Percentiles rank a stretch among this genome's conserved stretches.
Conservation (phyloP, 1,140 invertebrate genomes). For the Leptonema lineaticorne region DNA sequence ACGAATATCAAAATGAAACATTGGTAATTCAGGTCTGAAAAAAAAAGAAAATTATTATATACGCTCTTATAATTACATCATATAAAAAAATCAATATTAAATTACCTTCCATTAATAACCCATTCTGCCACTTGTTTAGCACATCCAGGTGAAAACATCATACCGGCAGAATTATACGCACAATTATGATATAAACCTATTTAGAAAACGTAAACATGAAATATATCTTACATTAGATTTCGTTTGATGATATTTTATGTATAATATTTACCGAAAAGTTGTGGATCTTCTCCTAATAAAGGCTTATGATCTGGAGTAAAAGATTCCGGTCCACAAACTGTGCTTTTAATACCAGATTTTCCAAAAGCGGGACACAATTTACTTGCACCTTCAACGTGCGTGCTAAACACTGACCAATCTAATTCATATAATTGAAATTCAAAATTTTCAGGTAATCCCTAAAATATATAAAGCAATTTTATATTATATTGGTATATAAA, state of each 20-base stretch:
- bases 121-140: conserved; percentile 82
- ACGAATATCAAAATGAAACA: conserved; percentile 83
- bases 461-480: background rate
- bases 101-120: conserved; percentile 70
- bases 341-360: conserved; percentile 77
- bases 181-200: conserved; percentile 80
- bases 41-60: background rate
- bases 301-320: conserved; percentile 91
- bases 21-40: conserved; percentile 72
- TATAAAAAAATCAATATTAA: too few species aligned
- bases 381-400: conserved; percentile 71
- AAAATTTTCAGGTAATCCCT: conserved; percentile 68
- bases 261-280: conserved; percentile 53
- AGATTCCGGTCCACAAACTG: conserved; percentile 81
- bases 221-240: background rate
- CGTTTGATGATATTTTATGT: background rate
- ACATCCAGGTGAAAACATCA: conserved; percentile 87
- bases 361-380: conserved; percentile 72
- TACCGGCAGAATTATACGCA: conserved; percentile 86
- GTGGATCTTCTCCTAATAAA: conserved; percentile 70
- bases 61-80: background rate
- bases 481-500: background rate
- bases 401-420: conserved; percentile 80
- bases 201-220: conserved; percentile 18
- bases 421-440: conserved; percentile 82